phyloP scores from a whole-genome alignment of 2,113 vertebrate genomes.

The Lota lota region DNA sequence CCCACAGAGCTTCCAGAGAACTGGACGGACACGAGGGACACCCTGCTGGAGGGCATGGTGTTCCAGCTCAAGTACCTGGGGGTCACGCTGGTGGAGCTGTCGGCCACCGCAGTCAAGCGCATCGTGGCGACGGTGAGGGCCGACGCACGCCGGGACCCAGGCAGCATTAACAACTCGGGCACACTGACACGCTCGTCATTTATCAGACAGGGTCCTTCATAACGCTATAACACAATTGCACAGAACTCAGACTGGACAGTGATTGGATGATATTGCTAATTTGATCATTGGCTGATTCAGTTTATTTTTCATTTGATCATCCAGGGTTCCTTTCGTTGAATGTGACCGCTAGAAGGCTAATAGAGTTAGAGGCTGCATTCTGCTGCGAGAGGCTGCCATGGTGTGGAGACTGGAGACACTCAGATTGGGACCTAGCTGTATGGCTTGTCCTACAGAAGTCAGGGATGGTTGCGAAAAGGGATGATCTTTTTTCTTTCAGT shows the following conservation, averaged over 20 bases:
- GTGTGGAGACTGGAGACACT: background rate
- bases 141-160: no score
- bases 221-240: no score
- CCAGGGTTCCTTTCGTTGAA: slow-evolving; percentile 55
- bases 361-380: slow-evolving; percentile 40
- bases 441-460: slow-evolving; percentile 19
- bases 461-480: background rate
- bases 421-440: slow-evolving; percentile 42
- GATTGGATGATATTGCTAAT: background rate
- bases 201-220: no score
- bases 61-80: slow-evolving; percentile 97
- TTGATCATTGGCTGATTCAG: background rate
- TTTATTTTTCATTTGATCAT: background rate
- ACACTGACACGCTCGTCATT: no score
- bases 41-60: slow-evolving; percentile 91
- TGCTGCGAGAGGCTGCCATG: background rate
- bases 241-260: no score
- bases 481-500: no score
- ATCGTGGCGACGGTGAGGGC: slow-evolving; percentile 90
- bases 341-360: slow-evolving; percentile 53
- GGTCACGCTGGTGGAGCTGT: slow-evolving; percentile 94
- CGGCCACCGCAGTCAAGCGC: slow-evolving; percentile 89
- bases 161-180: no score
- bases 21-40: slow-evolving; percentile 96
- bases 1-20: slow-evolving; percentile 92